Conservation (phyloP, 2,797 vertebrate species). For the Parauchenoglanis punctatus region DNA sequence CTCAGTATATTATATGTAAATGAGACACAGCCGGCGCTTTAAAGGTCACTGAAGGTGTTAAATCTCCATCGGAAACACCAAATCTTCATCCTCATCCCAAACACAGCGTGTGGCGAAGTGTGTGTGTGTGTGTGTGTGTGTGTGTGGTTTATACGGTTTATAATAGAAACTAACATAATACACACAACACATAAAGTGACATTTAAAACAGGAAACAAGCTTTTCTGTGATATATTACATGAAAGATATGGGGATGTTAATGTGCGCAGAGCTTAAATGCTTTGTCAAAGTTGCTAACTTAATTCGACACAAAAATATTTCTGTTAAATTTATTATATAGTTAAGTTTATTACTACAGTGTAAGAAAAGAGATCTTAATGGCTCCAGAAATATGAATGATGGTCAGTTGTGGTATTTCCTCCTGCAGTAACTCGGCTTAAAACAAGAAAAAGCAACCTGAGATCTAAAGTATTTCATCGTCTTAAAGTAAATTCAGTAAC, state of each 20-base stretch:
- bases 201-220: not conserved
- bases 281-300: not conserved
- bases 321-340: not conserved
- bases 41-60: slow-evolving; percentile 14
- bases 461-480: not conserved
- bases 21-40: slow-evolving; percentile 5
- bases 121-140: not conserved
- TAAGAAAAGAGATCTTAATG: not conserved
- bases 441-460: not conserved
- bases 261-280: not conserved
- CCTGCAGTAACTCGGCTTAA: not conserved
- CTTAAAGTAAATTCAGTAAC: not conserved
- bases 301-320: not conserved
- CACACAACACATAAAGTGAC: not conserved
- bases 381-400: not conserved
- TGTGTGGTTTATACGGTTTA: not conserved
- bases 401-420: not conserved
- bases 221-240: not conserved
- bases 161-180: not conserved
- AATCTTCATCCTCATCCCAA: not conserved
- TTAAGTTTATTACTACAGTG: not conserved
- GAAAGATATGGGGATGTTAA: not conserved
- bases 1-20: slow-evolving; percentile 15
- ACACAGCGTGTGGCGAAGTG: not conserved
- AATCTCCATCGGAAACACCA: not conserved